A percentile compares a stretch with the other conserved stretches of the same genome.
Conservation (phyloP, 2,888 invertebrate genomes). For the Malthinus flaveolus region DNA sequence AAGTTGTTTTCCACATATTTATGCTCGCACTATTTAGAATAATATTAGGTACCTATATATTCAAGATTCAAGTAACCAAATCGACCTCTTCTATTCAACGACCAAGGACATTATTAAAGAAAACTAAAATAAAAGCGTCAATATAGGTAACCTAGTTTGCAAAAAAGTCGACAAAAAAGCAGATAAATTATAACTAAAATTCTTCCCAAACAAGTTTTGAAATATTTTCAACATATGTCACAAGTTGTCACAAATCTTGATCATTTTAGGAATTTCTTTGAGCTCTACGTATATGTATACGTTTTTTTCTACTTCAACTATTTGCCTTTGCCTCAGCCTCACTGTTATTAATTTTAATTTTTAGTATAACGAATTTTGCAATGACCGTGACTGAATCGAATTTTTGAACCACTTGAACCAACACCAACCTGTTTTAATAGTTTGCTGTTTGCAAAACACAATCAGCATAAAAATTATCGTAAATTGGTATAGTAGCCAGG, state of each 20-base stretch:
- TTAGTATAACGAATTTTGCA: conserved; percentile 28
- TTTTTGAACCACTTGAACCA: conserved; percentile 32
- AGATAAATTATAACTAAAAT: conserved; percentile 12
- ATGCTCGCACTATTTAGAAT: too few relatives aligned
- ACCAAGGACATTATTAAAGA: too few relatives aligned
- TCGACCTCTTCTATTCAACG: too few relatives aligned
- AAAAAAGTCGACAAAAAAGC: not conserved
- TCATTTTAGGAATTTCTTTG: too few relatives aligned
- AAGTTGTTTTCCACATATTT: too few relatives aligned
- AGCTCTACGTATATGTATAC: too few relatives aligned
- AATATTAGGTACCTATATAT: too few relatives aligned
- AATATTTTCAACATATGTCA: not conserved
- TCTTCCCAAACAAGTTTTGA: not conserved
- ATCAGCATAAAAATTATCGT: conserved; percentile 33
- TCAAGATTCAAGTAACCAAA: too few relatives aligned
- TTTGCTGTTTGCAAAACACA: conserved; percentile 31
- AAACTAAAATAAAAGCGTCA: too few relatives aligned
- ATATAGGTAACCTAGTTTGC: not conserved
- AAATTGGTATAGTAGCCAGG: conserved; percentile 19
- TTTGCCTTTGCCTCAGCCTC: too few relatives aligned
- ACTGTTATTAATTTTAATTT: conserved; percentile 9
- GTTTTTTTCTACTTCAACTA: too few relatives aligned
- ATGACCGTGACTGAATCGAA: conserved; percentile 36
- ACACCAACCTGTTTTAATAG: conserved; percentile 31
- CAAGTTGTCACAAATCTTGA: too few relatives aligned